These are phyloP conservation scores for Ophiothrix spiculata DNA, from an alignment of 35 echinoderm and acorn worm genomes.

Conservation along the genomic window DNA sequence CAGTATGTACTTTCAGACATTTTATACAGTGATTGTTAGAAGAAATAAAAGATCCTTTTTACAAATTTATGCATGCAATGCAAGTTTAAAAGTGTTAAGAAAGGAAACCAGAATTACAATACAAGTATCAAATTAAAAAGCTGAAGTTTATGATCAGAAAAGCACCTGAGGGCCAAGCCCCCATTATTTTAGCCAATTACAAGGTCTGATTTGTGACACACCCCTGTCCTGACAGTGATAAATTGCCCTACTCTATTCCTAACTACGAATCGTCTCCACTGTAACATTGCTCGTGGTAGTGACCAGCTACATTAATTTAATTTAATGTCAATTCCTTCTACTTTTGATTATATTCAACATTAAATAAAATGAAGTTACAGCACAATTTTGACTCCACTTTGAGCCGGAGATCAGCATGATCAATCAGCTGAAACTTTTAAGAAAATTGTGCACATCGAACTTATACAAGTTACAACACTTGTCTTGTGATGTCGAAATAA, in stretches of 20 bases:
- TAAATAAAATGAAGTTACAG: no score
- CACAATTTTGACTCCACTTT: not conserved
- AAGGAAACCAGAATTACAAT: not conserved
- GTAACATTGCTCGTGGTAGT: not conserved
- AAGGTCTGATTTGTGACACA: not conserved
- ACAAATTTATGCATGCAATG: not conserved
- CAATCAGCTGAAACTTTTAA: not conserved
- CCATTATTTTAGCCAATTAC: not conserved
- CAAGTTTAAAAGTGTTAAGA: not conserved
- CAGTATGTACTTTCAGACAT: no score
- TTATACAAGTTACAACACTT: not conserved
- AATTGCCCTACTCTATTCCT: not conserved
- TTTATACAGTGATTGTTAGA: no score
- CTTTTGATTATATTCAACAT: no score
- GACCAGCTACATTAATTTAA: not conserved
- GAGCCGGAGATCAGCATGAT: not conserved
- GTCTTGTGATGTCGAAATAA: not conserved
- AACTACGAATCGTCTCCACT: not conserved
- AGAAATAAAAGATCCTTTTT: no score
- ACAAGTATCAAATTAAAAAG: not conserved
- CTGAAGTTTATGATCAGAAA: not conserved
- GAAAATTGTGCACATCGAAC: not conserved
- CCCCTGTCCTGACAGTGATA: not conserved
- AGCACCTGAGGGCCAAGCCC: not conserved
- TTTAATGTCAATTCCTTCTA: not conserved